Evolutionary conservation across 2,888 invertebrate genomes (phyloP).

Genomic region (Philereme transversata): DNA sequence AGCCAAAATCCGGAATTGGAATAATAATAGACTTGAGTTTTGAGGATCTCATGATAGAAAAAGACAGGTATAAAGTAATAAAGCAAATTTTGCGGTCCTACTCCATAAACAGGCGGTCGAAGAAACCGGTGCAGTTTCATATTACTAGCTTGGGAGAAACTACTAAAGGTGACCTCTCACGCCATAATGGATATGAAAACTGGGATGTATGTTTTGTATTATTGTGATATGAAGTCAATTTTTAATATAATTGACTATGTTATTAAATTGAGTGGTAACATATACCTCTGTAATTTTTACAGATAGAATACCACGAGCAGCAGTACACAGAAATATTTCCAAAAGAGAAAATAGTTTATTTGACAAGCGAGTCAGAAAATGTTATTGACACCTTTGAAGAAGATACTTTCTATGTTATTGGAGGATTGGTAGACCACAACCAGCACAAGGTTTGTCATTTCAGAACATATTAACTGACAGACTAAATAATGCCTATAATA

Average conservation of each 20-base stretch:
- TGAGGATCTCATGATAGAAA: slow-evolving; percentile 94
- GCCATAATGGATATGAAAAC: slow-evolving; percentile 93
- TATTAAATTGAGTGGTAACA: background rate
- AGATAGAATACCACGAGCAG: slow-evolving; percentile 88
- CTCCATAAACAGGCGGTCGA: slow-evolving; percentile 92
- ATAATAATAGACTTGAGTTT: slow-evolving; percentile 96
- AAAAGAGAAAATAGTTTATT: slow-evolving; percentile 92
- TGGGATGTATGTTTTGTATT: slow-evolving; percentile 91
- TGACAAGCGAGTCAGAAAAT: slow-evolving; percentile 97
- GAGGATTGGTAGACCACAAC: slow-evolving; percentile 99
- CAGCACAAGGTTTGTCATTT: slow-evolving; percentile 88
- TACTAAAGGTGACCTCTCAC: slow-evolving; percentile 88
- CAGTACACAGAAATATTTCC: slow-evolving; percentile 88
- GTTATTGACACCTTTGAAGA: slow-evolving; percentile 89
- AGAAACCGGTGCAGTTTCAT: slow-evolving; percentile 91
- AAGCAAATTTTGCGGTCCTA: slow-evolving; percentile 96
- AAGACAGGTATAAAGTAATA: slow-evolving; percentile 93
- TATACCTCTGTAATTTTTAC: slow-evolving; percentile 23
- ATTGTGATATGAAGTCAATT: background rate
- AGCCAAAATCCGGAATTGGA: slow-evolving; percentile 87
- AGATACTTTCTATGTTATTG: slow-evolving; percentile 95
- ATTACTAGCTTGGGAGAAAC: slow-evolving; percentile 91
- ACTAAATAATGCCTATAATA: background rate
- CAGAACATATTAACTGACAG: background rate
- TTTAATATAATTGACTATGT: too few species aligned